Percentiles rank a stretch among this genome's conserved stretches.
phyloP scores from a whole-genome alignment of 2,113 vertebrate genomes.

The Pyxicephalus adspersus region DNA sequence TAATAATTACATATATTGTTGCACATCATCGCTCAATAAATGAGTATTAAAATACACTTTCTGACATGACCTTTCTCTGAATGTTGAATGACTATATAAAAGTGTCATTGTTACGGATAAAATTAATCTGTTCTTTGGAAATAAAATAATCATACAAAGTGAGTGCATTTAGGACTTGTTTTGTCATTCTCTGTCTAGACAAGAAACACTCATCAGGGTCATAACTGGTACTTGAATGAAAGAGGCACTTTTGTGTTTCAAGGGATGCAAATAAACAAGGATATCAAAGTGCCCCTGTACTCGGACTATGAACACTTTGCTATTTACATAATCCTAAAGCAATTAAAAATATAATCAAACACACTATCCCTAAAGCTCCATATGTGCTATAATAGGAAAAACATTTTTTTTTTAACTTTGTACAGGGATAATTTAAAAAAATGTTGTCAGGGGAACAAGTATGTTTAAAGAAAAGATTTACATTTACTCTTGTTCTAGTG shows the following conservation, averaged over 20 bases:
- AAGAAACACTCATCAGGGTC: constrained; percentile 17
- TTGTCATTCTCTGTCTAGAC: constrained; percentile 36
- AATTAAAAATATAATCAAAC: no score
- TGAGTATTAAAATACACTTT: background rate
- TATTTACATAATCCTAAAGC: no score
- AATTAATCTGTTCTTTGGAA: background rate
- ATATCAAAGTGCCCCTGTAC: no score
- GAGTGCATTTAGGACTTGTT: background rate
- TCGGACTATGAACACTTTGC: no score
- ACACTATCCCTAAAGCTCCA: no score
- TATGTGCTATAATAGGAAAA: no score
- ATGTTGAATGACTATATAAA: background rate
- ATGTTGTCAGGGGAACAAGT: no score
- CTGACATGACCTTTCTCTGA: background rate
- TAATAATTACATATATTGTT: no score
- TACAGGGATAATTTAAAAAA: no score
- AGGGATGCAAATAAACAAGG: background rate
- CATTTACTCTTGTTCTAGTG: no score
- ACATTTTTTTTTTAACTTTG: no score
- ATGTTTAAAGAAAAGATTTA: no score
- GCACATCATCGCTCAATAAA: background rate
- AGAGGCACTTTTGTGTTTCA: constrained; percentile 1
- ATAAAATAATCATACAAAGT: background rate
- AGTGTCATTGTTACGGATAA: background rate
- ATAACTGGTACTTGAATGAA: constrained; percentile 13